phyloP scores from a whole-genome alignment of 2,113 vertebrate species.

The Paramisgurnus dabryanus region DNA sequence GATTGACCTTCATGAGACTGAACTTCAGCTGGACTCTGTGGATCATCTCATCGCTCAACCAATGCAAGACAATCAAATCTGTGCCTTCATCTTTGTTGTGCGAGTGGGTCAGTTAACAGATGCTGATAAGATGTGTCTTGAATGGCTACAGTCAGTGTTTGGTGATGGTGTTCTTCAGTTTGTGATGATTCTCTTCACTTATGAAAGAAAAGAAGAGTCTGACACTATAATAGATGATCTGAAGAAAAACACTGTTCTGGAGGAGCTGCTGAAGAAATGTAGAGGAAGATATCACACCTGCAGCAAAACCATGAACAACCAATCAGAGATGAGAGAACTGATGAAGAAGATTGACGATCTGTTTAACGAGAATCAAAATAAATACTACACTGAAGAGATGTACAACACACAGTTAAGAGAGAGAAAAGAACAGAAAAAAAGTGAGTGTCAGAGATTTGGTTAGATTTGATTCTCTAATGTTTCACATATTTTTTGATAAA shows the following conservation, averaged over 20 bases:
- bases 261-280: conserved; percentile 14
- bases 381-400: conserved; percentile 14
- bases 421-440: neutral
- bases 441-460: neutral
- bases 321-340: neutral
- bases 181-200: conserved; percentile 15
- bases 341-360: conserved; percentile 23
- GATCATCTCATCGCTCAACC: neutral
- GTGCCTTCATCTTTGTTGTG: conserved; percentile 26
- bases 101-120: conserved; percentile 17
- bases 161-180: neutral
- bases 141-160: conserved; percentile 21
- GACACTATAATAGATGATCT: neutral
- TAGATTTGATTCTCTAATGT: too few species aligned
- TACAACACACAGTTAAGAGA: neutral
- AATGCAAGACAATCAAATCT: neutral
- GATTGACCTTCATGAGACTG: neutral
- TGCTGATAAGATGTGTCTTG: neutral
- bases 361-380: neutral
- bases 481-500: too few species aligned
- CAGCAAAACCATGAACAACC: conserved; percentile 23
- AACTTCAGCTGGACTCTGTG: neutral
- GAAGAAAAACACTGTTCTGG: conserved; percentile 27
- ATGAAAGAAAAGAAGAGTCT: neutral
- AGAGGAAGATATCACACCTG: conserved; percentile 32